Evolutionary conservation across 2,888 invertebrate species (phyloP).

Genomic region (Chloromyia formosa): DNA sequence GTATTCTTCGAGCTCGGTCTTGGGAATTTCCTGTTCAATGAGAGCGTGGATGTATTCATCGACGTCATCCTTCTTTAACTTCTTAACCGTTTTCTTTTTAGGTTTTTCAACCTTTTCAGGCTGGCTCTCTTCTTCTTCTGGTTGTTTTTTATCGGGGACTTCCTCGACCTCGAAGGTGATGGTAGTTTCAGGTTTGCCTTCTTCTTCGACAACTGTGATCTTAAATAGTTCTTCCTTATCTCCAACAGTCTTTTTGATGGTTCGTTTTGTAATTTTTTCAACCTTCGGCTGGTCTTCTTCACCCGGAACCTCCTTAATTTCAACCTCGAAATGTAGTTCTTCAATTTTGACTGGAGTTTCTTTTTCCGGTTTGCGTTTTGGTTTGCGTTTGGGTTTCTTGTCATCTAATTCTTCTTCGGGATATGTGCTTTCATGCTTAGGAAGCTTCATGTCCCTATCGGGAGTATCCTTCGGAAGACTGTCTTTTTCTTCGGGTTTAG

Average conservation of each 20-base stretch:
- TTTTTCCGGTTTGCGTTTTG: conserved; percentile 46
- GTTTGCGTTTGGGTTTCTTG: conserved; percentile 6
- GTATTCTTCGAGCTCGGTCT: conserved; percentile 62
- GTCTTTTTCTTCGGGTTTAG: conserved; percentile 54
- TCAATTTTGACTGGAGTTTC: conserved; percentile 54
- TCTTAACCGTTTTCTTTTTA: conserved; percentile 55
- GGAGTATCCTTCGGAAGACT: conserved; percentile 52
- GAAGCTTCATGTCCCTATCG: conserved; percentile 32
- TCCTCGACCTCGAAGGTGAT: conserved; percentile 54
- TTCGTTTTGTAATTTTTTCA: conserved; percentile 63
- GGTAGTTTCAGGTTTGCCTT: conserved; percentile 57
- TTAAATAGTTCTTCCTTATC: conserved; percentile 61
- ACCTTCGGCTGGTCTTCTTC: conserved; percentile 62
- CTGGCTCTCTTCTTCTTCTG: neutral
- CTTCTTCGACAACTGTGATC: conserved; percentile 59
- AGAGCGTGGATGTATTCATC: conserved; percentile 62
- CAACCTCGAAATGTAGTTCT: conserved; percentile 62
- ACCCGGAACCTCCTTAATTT: conserved; percentile 61
- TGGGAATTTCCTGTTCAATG: conserved; percentile 62
- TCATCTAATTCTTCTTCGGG: conserved; percentile 52
- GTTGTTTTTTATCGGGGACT: conserved; percentile 3
- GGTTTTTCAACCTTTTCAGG: conserved; percentile 47
- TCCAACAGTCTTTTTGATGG: conserved; percentile 62
- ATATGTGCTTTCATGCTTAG: conserved; percentile 41
- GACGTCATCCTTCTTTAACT: conserved; percentile 59